Evolutionary conservation across 2,797 vertebrate genomes (phyloP), one percentile per base, ranked within the genome.

Genomic region (Podarcis lilfordi): DNA sequence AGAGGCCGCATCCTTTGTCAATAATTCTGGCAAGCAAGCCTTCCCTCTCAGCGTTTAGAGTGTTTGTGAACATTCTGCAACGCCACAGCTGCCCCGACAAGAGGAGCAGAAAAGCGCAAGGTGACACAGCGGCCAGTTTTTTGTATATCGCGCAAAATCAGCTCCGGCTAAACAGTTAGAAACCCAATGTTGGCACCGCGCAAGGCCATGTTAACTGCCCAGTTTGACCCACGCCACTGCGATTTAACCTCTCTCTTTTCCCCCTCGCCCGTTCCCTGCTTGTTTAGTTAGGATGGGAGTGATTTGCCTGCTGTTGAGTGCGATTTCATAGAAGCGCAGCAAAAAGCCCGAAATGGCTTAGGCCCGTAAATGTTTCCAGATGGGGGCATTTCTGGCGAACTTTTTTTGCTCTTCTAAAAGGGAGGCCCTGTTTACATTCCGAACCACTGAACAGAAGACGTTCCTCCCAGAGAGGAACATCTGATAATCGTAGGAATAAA

Each of bases 361-460:
- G 89, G 87, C 79, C 88, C 89, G 80, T 96, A 96, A 97, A 92
- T 80, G 89, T 86, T 97, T 96, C 96, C 96, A 97, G 96, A 96
- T 96, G 96, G 94, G 95, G 91, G 89, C 89, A 90, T 93, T 96
- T 95, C 92, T 96, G 86, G 90, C 93, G 92, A 94, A 87, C 89
- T 89, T 96, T 94, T 94, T 93, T 80, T 86, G 40, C 87, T 55
- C 50, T 88, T 93, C 86, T 91, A 90, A 92, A 92, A 89, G 92
- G 50, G 90, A 93, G 89, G 86, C 91, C 93, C 88, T 91, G 88
- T 89, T 92, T 93, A 91, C 77, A 83, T 94, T 96, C 92, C 90
- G 91, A 91, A 92, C 93, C 90, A 82, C 89, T 4, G 89, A 45
- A 91, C 72, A 74, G 72, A 74, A 74, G 72, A 74, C 19, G 72